Evolutionary conservation across 2,888 invertebrate genomes (phyloP), one percentile per base, ranked within the genome.

Genomic region (Troides aeacus): DNA sequence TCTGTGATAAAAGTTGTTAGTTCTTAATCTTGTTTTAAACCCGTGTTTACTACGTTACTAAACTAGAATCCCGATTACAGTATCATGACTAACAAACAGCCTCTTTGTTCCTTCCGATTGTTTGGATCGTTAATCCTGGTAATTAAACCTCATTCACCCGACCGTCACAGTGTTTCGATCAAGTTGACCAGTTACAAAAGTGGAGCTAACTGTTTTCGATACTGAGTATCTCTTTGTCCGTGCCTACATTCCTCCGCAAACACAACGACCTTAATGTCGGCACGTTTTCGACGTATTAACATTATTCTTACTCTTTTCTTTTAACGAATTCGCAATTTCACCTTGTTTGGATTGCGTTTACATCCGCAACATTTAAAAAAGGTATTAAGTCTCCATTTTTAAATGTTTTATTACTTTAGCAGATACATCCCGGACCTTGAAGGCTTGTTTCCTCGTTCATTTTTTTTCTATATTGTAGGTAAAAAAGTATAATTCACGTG

Each of bases 201-300:
- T 88, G 79, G 88, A 85, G 78, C 88, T 89, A 86, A 89, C 90
- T 85, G 89, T 87, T 76, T 39, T 76, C 77, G 62, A 77, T 74
- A 77, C 73, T 71, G 75, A 81, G 74, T 78, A 81, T 84, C 84
- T 83, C 84, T 85, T 78, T 79, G 81, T 80, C 79, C 78, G 79
- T 79, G 79, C 75, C 79, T 78, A 78, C 81, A 82, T 84, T 85
- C 83, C 78, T 80, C 73, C 64, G 75, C 79, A 78, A 82, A 80
- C 78, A 81, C 69, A 72, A 53, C 80, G 83, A 76, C 85, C 82
- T 84, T 85, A 86, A 86, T 86, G 83, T 73, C 75, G 74, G 76
- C 73, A 64, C 68, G 72, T 65, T 71, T 68, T 53, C 57, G 53
- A 62, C 68, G 66, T 69, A 69, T 67, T 69, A 66, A 66, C 66